Conservation (phyloP, 2,888 invertebrate species). For the Kuschelorhynchus macadamiae region DNA sequence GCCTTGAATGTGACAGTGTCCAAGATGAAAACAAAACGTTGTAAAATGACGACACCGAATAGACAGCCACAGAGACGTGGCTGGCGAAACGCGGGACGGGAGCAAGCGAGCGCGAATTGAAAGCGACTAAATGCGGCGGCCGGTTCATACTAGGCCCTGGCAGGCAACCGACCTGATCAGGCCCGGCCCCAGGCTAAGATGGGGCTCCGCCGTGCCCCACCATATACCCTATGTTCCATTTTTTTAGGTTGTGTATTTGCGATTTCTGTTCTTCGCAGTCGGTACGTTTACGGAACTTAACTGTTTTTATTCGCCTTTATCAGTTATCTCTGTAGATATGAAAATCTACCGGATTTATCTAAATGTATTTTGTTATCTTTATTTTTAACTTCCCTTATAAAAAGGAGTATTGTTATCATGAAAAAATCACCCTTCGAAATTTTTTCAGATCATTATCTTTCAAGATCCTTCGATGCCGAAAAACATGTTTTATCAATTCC, state of each 20-base stretch:
- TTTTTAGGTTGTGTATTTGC: constrained; percentile 2
- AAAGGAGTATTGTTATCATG: too few relatives aligned
- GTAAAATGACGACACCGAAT: constrained; percentile 42
- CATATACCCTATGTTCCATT: constrained; percentile 1
- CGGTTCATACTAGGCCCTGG: constrained; percentile 23
- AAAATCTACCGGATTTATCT: too few relatives aligned
- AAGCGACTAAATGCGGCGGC: constrained; percentile 45
- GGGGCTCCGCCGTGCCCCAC: constrained; percentile 20
- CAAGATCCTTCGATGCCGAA: too few relatives aligned
- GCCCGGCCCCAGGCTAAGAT: constrained; percentile 39
- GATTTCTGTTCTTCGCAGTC: too few relatives aligned
- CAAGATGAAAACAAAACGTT: constrained; percentile 47
- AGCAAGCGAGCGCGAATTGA: constrained; percentile 45
- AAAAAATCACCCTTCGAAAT: too few relatives aligned
- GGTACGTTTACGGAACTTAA: too few relatives aligned
- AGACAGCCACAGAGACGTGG: constrained; percentile 30
- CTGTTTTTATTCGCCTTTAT: too few relatives aligned
- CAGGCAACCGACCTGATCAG: constrained; percentile 41
- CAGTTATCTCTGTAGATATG: too few relatives aligned
- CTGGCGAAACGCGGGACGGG: constrained; percentile 25
- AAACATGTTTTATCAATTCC: too few relatives aligned
- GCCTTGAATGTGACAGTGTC: constrained; percentile 41
- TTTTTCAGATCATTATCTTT: too few relatives aligned
- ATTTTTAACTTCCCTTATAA: too few relatives aligned
- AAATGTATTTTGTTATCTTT: too few relatives aligned